Evolutionary conservation across 2,113 vertebrate genomes (phyloP), one percentile per base, ranked within the genome.

Genomic region (Equus przewalskii): DNA sequence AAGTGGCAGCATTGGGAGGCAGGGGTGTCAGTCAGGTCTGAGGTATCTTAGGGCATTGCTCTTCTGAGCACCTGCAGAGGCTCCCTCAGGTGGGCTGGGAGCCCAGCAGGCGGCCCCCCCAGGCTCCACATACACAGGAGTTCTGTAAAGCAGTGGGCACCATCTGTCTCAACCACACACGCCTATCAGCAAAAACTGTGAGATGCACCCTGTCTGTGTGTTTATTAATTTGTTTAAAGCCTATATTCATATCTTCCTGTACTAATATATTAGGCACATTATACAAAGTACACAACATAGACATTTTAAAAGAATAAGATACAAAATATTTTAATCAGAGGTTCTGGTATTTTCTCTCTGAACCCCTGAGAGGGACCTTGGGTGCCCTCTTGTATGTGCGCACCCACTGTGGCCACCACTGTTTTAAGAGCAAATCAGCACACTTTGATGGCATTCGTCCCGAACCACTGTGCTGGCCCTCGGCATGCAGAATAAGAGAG

Each of bases 281-380:
- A 36, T 64, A 58, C 33, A 62, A 72, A 91, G 51, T 75, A 72
- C 21, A 81, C 49, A 51, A 11, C 49, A 78, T n/a, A 93, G 54
- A 51, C 4, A 51, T 82, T 19, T 80, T 79, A 41, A 92, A 96
- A 70, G 51, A 67, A 16, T 84, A 49, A 95, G 51, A 76, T 33
- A 22, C 36, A 90, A 96, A 69, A 70, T 54, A 60, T 28, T 60
- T 64, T 12, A 62, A 60, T 33, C 49, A 65, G 10, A 87, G 49
- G 76, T 89, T 96, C 62, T 80, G 51, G 41, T 30, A 44, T 81
- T 93, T 89, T 90, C 91, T 91, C 85, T 76, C 78, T 67, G 70
- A 21, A 56, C 64, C 83, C 89, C 84, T 18, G 18, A 82, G 56
- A 67, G 64, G 36, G 30, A 51, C 51, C 36, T 41, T 33, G 64